Evolutionary conservation across 37 sponge, comb jelly and placozoan species (phyloP), one percentile per base, ranked within the genome.

Genomic region (Beroe ovata): DNA sequence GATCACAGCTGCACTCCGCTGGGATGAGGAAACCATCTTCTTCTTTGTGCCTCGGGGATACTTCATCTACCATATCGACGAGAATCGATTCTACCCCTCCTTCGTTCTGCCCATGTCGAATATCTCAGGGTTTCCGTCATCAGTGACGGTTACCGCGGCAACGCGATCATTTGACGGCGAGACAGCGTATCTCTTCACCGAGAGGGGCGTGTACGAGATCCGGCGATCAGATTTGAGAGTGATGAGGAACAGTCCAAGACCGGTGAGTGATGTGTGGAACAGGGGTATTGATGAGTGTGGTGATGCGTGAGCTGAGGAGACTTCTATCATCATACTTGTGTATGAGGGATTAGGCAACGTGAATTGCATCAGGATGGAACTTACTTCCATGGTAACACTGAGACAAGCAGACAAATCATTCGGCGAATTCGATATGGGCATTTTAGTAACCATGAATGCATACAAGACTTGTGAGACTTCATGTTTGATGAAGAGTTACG

Each of bases 11-110:
- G 69, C 69, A 0, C 69, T 29, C 32, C 33, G 69, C 33, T 66
- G 69, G 69, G 69, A 66, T 37, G 69, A 66, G 2, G 36, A 66
- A 34, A 66, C 69, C 14, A 33, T 66, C 69, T 66, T 29, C 69
- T 66, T 66, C 69, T 66, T 66, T 37, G 69, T 66, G 33, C 69
- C 69, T 37, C 14, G 14, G 32, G 69, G 69, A 33, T 66, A 33
- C 69, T 66, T 34, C 69, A 16, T 66, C 69, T 66, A 66, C 69
- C 16, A 66, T 8, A 66, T 30, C 35, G 30, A 66, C 16, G 4
- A 66, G 69, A 29, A 66, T 8, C 25, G 32, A 11, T 26, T 33
- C 69, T 25, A 66, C 69, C 69, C 69, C 16, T 30, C 69, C 18
- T 29, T 29, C 35, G 14, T 32, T 18, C 69, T 29, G 69, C 69